These are phyloP conservation scores for Penaeus japonicus DNA, from an alignment of 1,140 invertebrate genomes.

Conservation along the genomic window DNA sequence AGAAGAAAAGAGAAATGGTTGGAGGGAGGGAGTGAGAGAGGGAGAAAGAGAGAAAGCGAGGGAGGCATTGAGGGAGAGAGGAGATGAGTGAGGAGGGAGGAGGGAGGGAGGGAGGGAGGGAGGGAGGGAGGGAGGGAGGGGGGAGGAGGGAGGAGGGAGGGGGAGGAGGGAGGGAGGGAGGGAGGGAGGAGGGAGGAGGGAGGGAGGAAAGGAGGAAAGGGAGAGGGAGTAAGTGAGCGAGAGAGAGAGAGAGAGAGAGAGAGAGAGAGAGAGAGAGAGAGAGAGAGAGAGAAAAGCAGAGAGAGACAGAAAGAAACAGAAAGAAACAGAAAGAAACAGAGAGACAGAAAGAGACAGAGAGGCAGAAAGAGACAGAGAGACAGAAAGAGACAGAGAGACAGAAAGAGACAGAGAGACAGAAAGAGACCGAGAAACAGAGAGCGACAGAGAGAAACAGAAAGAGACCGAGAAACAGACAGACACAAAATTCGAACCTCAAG, in stretches of 20 bases:
- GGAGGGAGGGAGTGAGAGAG: not conserved
- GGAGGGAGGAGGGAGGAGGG: not conserved
- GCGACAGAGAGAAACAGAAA: conserved; percentile 1
- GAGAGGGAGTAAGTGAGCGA: not conserved
- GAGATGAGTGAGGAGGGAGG: not conserved
- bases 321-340: no score
- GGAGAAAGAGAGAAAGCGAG: not conserved
- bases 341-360: no score
- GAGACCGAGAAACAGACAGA: not conserved
- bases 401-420: not conserved
- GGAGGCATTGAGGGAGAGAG: not conserved
- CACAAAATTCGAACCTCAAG: not conserved
- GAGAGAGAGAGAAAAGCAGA: not conserved
- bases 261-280: no score
- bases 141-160: not conserved
- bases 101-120: not conserved
- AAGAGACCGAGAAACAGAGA: not conserved
- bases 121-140: not conserved
- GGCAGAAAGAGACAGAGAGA: not conserved
- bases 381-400: not conserved
- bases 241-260: no score
- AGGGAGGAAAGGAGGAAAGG: not conserved
- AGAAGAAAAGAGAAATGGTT: not conserved
- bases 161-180: not conserved
- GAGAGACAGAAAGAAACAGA: not conserved